Base-by-base conservation (phyloP, 2,797 vertebrate genomes). In the Bovichtus diacanthus region DNA sequence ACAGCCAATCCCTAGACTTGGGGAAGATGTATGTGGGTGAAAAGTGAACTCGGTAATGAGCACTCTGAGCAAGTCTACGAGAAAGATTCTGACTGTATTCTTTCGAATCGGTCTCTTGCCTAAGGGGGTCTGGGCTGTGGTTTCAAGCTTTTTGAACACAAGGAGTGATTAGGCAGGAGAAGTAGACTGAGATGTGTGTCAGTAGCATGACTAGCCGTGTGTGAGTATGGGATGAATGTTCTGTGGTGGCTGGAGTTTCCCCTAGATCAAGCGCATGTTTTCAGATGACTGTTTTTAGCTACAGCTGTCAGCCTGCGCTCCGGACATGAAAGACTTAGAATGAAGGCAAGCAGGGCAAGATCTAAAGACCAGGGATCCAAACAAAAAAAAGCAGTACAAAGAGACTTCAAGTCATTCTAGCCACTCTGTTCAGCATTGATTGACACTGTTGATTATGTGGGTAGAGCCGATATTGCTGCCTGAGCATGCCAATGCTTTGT, bases 211-310 rank as follows among this genome's bases (percentile, higher is more conserved):
- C 87, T 85, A n/a, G 72, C 76, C 6, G 29, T 83, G 84, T 85
- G 74, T 93, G 89, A 92, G 82, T 72, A 43, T 63, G 66, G 74
- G 68, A 71, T 92, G 86, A 87, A 86, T 85, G 71, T 65, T 82
- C 65, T 83, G 88, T 23, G 87, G 92, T 88, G 74, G 82, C 80
- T 82, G 91, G 91, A 92, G 91, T 92, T 92, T 78, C 93, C 87
- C 89, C 75, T 3, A 41, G 63, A 92, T 88, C 80, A 88, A 80
- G 78, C 51, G 6, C 27, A 44, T 65, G 64, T 64, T 84, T 83
- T 87, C 56, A 76, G 81, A 88, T 74, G 70, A 78, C 77, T 88
- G 83, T 84, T 91, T 87, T 93, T 87, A 86, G 85, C 72, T 81
- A 29, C 90, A 89, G 82, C 84, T 87, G 91, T 85, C 80, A 38